Evolutionary conservation across 37 sponge, comb jelly and placozoan species (phyloP).

Genomic region (Chondrilla cf. caribensis): DNA sequence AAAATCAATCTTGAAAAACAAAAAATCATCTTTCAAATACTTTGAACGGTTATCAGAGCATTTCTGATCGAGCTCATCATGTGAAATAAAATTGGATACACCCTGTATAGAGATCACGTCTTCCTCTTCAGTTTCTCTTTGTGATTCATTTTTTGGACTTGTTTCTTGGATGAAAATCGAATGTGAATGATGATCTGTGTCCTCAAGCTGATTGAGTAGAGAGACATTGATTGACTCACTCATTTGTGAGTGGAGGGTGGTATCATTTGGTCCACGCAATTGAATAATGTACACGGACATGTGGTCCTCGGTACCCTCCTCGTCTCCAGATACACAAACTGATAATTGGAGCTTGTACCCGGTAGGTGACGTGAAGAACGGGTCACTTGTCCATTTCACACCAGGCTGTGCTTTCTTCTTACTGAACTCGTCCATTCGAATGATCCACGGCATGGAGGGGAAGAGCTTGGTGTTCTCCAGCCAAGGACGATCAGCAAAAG

Average conservation of each 20-base stretch:
- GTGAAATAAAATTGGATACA: too few species aligned
- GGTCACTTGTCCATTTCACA: background rate
- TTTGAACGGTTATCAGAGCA: background rate
- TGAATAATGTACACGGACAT: background rate
- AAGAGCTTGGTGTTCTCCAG: constrained; percentile 6
- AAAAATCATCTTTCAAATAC: constrained; percentile 2
- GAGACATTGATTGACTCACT: background rate
- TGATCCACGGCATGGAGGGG: constrained; percentile 6
- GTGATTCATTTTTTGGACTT: too few species aligned
- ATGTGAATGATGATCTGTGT: background rate
- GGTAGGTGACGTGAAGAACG: background rate
- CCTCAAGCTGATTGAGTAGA: constrained; percentile 2
- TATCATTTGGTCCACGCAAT: background rate
- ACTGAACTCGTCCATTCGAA: background rate
- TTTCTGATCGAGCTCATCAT: background rate
- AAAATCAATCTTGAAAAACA: background rate
- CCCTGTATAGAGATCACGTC: too few species aligned
- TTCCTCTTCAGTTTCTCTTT: too few species aligned
- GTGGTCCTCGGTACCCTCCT: background rate
- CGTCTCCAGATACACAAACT: background rate
- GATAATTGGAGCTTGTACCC: background rate
- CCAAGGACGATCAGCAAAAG: background rate
- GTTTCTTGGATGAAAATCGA: background rate
- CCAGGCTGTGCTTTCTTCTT: background rate
- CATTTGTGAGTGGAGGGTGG: background rate